These are phyloP conservation scores for Pomatorhinus ruficollis DNA, from an alignment of 2,113 vertebrate species.

Conservation along the genomic window DNA sequence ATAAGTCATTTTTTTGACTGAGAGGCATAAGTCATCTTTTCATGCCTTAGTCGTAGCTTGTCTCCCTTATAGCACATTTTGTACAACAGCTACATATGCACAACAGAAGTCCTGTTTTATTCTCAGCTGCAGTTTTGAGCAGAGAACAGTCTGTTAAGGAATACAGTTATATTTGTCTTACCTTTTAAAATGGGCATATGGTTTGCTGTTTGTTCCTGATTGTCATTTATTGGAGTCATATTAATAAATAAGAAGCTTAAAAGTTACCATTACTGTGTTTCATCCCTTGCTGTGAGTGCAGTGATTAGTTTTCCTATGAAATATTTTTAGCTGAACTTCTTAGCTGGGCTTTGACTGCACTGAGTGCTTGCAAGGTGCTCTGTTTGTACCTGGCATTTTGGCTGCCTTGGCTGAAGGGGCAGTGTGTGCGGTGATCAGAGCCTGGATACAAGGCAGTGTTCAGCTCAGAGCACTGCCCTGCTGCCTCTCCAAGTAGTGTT, in stretches of 20 bases:
- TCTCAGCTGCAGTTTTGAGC: neutral
- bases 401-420: neutral
- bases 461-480: neutral
- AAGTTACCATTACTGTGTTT: neutral
- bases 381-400: fast-evolving
- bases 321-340: neutral
- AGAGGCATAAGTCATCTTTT: neutral
- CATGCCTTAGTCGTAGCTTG: neutral
- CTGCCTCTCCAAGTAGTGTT: neutral
- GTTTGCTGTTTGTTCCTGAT: neutral
- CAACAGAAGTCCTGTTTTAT: neutral
- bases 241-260: neutral
- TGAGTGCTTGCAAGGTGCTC: neutral
- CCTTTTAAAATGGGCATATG: neutral
- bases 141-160: neutral
- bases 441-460: neutral
- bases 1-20: neutral
- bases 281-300: neutral
- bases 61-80: neutral
- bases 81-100: neutral
- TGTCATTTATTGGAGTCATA: neutral
- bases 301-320: neutral
- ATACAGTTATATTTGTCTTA: neutral
- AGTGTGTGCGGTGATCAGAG: fast-evolving
- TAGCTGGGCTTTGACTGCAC: neutral